These are phyloP conservation scores for Tolmerus cingulatus DNA, from an alignment of 2,888 invertebrate genomes.

Conservation along the genomic window DNA sequence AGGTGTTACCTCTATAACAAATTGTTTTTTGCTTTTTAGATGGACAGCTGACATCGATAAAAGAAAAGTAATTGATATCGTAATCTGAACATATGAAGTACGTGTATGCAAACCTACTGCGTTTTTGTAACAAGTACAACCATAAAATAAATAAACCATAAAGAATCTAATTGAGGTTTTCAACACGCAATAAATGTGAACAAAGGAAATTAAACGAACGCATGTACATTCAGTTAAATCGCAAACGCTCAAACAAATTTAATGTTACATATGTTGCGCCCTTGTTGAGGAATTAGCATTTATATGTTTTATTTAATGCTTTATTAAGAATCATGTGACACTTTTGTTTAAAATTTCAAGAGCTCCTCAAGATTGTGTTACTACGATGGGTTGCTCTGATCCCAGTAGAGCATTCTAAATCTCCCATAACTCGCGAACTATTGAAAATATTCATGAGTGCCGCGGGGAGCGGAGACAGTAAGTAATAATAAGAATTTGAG, in stretches of 20 bases:
- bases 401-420: background rate
- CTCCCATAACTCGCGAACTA: background rate
- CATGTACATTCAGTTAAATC: background rate
- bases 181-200: background rate
- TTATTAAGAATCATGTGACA: background rate
- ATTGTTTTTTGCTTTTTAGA: background rate
- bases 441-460: conserved; percentile 1
- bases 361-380: background rate
- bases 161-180: background rate
- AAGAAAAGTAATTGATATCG: background rate
- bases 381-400: background rate
- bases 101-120: too few species aligned
- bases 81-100: background rate
- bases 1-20: background rate
- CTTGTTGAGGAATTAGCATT: background rate
- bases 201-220: background rate
- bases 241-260: background rate
- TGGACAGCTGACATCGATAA: background rate
- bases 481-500: conserved; percentile 43
- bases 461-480: background rate
- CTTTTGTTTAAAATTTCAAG: background rate
- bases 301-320: background rate
- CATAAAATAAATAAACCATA: background rate
- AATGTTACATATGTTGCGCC: background rate
- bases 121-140: background rate